These are phyloP conservation scores for Mormyrops attenuatus DNA, from an alignment of 2,797 vertebrate species.

Conservation along the genomic window DNA sequence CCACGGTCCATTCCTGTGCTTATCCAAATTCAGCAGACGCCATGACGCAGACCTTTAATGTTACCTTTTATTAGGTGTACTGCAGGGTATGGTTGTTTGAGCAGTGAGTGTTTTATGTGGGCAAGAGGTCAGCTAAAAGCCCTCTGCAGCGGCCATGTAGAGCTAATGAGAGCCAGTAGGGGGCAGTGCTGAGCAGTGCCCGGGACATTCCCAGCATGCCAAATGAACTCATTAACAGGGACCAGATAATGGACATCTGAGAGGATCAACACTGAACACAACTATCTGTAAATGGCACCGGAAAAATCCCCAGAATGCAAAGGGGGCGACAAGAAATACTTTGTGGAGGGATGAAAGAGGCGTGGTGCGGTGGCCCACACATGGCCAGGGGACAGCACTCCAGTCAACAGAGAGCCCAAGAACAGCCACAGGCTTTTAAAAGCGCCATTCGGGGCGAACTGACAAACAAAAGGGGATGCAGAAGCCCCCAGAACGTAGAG, in stretches of 20 bases:
- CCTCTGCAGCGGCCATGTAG: not conserved
- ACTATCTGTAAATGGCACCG: not conserved
- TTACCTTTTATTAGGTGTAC: not conserved
- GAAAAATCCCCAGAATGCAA: not conserved
- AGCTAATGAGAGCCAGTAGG: not conserved
- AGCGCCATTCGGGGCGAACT: not conserved
- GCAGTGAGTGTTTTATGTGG: not conserved
- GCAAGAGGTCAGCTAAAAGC: not conserved
- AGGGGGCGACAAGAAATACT: not conserved
- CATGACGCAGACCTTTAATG: not conserved
- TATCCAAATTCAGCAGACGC: not conserved
- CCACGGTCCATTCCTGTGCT: not conserved
- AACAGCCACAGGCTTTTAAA: not conserved
- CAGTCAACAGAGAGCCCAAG: not conserved
- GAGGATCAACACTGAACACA: not conserved
- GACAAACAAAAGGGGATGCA: not conserved
- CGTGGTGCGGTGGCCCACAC: not conserved
- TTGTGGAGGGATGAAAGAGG: not conserved
- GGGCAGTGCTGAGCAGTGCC: not conserved
- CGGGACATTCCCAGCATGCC: not conserved
- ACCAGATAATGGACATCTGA: constrained; percentile 7
- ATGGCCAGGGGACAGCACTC: not conserved
- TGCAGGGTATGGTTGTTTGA: not conserved
- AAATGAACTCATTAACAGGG: not conserved
- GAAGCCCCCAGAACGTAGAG: not conserved